Base-by-base conservation (phyloP, 2,888 invertebrate species). In the Lasioglossum leucozonium region DNA sequence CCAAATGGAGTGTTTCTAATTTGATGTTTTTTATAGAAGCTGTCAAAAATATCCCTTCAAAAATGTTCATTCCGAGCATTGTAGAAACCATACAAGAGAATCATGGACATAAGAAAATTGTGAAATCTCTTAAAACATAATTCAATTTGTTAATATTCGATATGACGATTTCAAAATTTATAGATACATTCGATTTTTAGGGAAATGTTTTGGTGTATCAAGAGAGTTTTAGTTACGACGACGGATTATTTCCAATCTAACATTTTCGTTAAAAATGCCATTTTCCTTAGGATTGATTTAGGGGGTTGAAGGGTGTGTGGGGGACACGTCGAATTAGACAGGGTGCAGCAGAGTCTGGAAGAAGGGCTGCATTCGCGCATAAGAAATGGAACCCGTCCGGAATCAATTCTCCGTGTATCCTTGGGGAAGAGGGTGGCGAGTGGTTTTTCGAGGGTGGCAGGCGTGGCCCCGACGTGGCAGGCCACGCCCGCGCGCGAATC, bases 401-500 rank as follows among this genome's bases (percentile, higher is more conserved):
- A 89, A 91, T 91, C 90, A 91, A 92, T 92, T 90, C 78, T 42
- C 51, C 79, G 83, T 84, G 79, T 87, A 84, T 79, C 75, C 72
- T 79, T 67, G 69, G 37, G 5, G 51, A n/a, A 78, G 83, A 72
- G 78, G 78, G 75, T 65, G 69, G 71, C 71, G 71, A 71, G 72
- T 22, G 67, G 80, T 83, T 81, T 86, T 81, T 82, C 72, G 75
- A 87, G 87, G 78, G 83, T 90, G 74, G 88, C 82, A 22, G 85
- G 83, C 74, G 62, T 75, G 84, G 89, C 94, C 93, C 89, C 90
- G 92, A 91, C 92, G 89, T 88, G 89, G 79, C 80, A 94, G 87
- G 93, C 94, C 94, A 94, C 94, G 94, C 94, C 94, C 91, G 90
- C 84, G 47, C 65, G 74, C 74, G 77, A 87, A 81, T 58, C 83